phyloP scores from a whole-genome alignment of 2,797 vertebrate species.

The Streptopelia turtur region DNA sequence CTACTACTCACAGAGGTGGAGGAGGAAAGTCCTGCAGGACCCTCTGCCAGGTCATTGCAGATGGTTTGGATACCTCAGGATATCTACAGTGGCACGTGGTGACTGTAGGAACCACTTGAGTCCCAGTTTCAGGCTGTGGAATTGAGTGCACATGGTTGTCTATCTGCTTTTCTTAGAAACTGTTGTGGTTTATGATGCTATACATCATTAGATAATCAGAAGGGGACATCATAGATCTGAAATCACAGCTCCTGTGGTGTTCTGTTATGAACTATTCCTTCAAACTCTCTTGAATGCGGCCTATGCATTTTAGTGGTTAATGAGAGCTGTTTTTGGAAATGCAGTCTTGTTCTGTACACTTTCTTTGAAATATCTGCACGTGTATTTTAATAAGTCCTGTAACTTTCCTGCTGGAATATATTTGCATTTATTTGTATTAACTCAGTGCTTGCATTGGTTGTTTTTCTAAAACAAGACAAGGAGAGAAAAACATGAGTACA shows the following conservation, averaged over 20 bases:
- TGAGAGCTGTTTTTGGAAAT: constrained; percentile 45
- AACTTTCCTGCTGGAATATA: constrained; percentile 48
- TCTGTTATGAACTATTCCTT: background rate
- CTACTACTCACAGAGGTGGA: background rate
- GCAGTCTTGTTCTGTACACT: constrained; percentile 36
- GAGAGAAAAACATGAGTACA: constrained; percentile 29
- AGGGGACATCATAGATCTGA: constrained; percentile 30
- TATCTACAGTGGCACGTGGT: background rate
- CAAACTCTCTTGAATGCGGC: constrained; percentile 45
- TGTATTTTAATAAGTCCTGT: constrained; percentile 57
- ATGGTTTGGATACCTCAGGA: background rate
- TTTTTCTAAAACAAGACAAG: constrained; percentile 56
- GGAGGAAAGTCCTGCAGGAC: background rate
- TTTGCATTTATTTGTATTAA: constrained; percentile 71
- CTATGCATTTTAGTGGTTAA: constrained; percentile 60
- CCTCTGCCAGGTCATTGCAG: background rate
- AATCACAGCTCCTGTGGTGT: constrained; percentile 26
- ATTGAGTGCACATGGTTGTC: fast-evolving
- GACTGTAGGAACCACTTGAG: background rate
- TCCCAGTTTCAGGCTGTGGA: background rate
- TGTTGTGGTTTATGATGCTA: constrained; percentile 27
- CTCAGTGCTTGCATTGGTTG: constrained; percentile 43
- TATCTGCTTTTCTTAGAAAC: background rate
- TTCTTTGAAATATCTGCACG: constrained; percentile 48
- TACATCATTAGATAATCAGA: constrained; percentile 21